A percentile compares a stretch with the other conserved stretches of the same genome.
Conservation (phyloP, 1,140 invertebrate genomes). For the Drusus annulatus region DNA sequence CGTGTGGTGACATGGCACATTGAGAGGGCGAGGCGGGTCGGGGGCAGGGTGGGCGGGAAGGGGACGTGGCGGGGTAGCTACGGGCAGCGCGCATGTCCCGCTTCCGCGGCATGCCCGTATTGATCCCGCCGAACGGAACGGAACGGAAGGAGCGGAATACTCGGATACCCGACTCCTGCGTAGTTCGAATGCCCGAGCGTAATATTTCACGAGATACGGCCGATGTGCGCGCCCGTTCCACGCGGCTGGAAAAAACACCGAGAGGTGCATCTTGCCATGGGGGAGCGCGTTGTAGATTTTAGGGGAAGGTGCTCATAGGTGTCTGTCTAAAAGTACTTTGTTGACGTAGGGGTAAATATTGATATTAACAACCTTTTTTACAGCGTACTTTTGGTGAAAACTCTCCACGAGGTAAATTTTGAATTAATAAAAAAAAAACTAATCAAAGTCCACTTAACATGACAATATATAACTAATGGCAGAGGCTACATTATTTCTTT, state of each 20-base stretch:
- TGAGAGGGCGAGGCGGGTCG: too few species aligned
- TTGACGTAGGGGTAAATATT: too few species aligned
- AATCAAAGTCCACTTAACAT: too few species aligned
- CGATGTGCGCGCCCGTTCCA: constrained; percentile 6
- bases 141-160: background rate
- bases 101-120: background rate
- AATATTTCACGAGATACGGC: background rate
- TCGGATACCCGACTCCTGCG: background rate
- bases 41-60: background rate
- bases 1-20: too few species aligned
- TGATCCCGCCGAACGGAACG: constrained; percentile 28
- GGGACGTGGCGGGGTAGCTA: background rate
- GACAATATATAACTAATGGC: too few species aligned
- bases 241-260: background rate
- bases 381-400: too few species aligned
- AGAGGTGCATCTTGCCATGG: background rate
- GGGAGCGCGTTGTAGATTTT: background rate
- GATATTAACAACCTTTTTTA: too few species aligned
- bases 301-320: background rate
- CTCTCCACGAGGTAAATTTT: too few species aligned
- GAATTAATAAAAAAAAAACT: too few species aligned
- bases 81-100: constrained; percentile 28
- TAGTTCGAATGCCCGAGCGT: background rate
- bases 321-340: too few species aligned
- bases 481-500: too few species aligned